A percentile compares a stretch with the other conserved stretches of the same genome.
Conservation (phyloP, 1,140 invertebrate species). For the Agraylea sexmaculata region DNA sequence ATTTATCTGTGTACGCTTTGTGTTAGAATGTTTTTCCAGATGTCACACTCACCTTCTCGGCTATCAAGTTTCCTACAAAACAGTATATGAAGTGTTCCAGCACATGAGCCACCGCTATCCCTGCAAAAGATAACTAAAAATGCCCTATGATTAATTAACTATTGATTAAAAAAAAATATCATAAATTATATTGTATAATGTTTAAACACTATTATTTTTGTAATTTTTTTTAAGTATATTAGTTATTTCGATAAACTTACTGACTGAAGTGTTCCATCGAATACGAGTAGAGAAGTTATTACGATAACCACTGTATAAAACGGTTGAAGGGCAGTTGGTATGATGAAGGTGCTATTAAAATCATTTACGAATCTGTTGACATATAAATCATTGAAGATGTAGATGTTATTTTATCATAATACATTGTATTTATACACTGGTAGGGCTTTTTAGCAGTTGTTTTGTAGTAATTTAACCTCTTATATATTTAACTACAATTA, state of each 20-base stretch:
- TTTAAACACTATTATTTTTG: background rate
- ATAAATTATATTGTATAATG: no score
- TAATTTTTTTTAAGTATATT: conserved; percentile 1
- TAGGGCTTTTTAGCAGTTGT: no score
- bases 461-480: no score
- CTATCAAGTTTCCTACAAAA: conserved; percentile 15
- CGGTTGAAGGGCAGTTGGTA: conserved; percentile 10
- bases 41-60: conserved; percentile 15
- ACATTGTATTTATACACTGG: no score
- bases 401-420: no score
- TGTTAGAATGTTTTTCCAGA: no score
- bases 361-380: conserved; percentile 12
- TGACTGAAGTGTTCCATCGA: conserved; percentile 15
- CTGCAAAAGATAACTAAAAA: conserved; percentile 16
- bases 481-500: no score
- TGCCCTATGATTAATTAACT: background rate
- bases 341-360: conserved; percentile 12
- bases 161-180: no score
- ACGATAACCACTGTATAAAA: conserved; percentile 15
- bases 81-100: conserved; percentile 19
- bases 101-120: conserved; percentile 16
- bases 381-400: no score
- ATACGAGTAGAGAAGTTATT: conserved; percentile 17
- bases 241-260: conserved; percentile 7
- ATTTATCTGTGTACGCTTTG: no score